Percentiles rank a stretch among this genome's conserved stretches.
Conservation (phyloP, 2,888 invertebrate genomes). For the Clitarchus hookeri region DNA sequence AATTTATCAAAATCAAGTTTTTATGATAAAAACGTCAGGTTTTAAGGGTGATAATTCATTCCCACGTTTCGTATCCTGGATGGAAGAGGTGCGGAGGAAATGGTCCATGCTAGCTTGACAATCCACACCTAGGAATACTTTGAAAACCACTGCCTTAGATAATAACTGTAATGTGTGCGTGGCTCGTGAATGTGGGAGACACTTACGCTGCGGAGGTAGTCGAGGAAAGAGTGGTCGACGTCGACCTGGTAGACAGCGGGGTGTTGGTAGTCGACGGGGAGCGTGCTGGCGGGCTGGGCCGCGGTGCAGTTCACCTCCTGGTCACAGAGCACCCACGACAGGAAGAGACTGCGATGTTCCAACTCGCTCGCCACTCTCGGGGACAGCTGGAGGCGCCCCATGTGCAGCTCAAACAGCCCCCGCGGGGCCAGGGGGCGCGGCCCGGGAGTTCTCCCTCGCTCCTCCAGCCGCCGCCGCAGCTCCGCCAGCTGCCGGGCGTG, state of each 20-base stretch:
- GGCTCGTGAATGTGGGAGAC: background rate
- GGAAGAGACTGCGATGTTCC: background rate
- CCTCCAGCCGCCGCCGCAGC: background rate
- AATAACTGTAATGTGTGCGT: too few relatives aligned
- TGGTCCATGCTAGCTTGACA: too few relatives aligned
- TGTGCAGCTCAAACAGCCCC: background rate
- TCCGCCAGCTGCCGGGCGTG: conserved; percentile 5
- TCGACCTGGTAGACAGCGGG: background rate
- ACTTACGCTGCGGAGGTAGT: background rate
- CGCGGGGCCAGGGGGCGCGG: background rate
- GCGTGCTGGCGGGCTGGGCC: background rate
- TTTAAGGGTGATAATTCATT: too few relatives aligned
- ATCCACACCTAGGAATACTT: too few relatives aligned
- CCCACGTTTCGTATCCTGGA: too few relatives aligned
- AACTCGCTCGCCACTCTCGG: background rate
- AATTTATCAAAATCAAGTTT: too few relatives aligned
- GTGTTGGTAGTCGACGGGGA: background rate
- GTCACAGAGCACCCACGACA: background rate
- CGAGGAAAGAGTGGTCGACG: background rate
- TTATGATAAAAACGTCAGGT: too few relatives aligned
- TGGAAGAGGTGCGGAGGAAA: too few relatives aligned
- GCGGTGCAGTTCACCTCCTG: background rate
- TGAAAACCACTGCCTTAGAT: too few relatives aligned
- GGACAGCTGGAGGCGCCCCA: background rate
- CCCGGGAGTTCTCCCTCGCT: background rate